Percentiles rank a stretch among this genome's conserved stretches.
These are phyloP conservation scores for Orthosia gothica DNA, from an alignment of 2,888 invertebrate species.

Conservation along the genomic window DNA sequence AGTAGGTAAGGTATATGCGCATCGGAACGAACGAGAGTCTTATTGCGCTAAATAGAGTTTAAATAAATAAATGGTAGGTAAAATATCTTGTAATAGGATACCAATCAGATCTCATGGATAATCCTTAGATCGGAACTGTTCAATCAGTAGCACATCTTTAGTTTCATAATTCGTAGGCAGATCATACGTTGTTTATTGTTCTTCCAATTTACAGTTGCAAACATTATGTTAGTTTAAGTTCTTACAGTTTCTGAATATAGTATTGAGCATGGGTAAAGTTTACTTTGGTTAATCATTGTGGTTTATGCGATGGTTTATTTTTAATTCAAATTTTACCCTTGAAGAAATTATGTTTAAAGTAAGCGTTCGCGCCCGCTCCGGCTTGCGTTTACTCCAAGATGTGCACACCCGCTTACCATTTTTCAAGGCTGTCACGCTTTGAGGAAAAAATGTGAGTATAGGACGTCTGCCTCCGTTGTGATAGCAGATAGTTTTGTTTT, in stretches of 20 bases:
- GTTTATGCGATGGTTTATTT: no score
- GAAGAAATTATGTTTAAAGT: not conserved
- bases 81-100: not conserved
- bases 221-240: not conserved
- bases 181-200: not conserved
- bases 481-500: slow-evolving; percentile 53
- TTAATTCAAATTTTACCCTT: no score
- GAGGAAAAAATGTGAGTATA: slow-evolving; percentile 73
- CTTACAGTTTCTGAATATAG: not conserved
- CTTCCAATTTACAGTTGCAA: not conserved
- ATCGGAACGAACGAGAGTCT: no score
- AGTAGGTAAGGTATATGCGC: no score
- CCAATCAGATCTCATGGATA: not conserved
- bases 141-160: not conserved
- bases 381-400: not conserved
- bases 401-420: slow-evolving; percentile 62
- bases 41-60: no score
- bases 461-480: slow-evolving; percentile 33
- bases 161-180: no score
- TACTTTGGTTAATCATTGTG: no score
- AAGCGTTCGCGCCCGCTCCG: slow-evolving; percentile 17
- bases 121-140: not conserved
- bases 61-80: no score
- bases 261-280: not conserved
- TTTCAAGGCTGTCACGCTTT: slow-evolving; percentile 76